phyloP scores from a whole-genome alignment of 1,140 invertebrate genomes.

The Diachasma alloeum region DNA sequence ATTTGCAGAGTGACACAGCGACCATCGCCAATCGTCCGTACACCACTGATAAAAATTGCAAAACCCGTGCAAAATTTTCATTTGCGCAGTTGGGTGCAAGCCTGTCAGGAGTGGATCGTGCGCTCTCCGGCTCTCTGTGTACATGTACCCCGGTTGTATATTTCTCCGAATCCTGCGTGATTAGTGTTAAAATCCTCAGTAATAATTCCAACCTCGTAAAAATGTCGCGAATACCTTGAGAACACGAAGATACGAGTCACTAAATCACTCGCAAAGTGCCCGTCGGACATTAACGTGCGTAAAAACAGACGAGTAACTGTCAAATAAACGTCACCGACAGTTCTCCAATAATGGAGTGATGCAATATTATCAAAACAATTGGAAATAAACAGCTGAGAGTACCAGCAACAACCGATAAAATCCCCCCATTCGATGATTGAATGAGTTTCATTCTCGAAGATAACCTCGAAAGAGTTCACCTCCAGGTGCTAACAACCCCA shows the following conservation, averaged over 20 bases:
- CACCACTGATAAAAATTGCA: not conserved
- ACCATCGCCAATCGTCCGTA: not conserved
- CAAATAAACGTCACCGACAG: not conserved
- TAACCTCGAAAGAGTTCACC: not conserved
- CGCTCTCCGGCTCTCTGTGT: not conserved
- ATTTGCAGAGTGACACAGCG: no score
- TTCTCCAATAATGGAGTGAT: not conserved
- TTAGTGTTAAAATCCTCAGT: no score
- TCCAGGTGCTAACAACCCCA: no score
- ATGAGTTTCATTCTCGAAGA: not conserved
- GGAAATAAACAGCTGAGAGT: no score
- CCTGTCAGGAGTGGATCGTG: not conserved
- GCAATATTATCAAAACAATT: not conserved
- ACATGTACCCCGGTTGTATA: not conserved
- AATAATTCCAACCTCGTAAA: not conserved
- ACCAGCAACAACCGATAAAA: no score
- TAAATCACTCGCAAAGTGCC: not conserved
- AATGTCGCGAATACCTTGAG: not conserved
- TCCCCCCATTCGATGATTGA: not conserved
- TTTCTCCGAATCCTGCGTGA: not conserved
- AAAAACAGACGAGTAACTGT: not conserved
- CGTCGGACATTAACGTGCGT: no score
- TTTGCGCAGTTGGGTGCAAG: not conserved
- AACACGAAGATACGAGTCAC: not conserved
- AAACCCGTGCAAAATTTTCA: not conserved